Base-by-base conservation (phyloP, 1,140 invertebrate genomes). In the Bombus ignitus region DNA sequence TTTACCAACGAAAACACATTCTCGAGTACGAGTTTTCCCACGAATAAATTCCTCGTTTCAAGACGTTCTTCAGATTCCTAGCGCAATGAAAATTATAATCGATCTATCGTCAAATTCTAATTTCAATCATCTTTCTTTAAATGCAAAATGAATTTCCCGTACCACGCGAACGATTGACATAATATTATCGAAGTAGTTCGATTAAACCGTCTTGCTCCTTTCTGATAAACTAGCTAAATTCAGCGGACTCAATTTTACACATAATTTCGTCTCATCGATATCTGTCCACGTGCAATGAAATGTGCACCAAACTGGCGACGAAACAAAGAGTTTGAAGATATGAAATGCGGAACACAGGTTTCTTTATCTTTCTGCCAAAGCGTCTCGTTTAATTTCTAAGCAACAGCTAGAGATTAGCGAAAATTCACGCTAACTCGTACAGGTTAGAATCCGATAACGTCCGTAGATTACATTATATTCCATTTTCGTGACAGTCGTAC, bases 271-370 rank as follows among this genome's bases (percentile, higher is more conserved):
- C 47, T 3, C 1, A 1, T 83, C 28, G 9, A 25, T 2, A 37
- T 39, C 42, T 39, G 4, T 1, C 22, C 12, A 1, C 2, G 35
- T 35, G 35, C 35, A 35, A 35, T 35, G 44, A 71, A 53, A 85
- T 73, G 53, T 9, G 2, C 68, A 53, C 2, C 65, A n/a, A 42
- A 13, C 42, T 37, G 2, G 5, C 22, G 25, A 28, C n/a, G 18
- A 44, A n/a, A n/a, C 32, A 37, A 44, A 44, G 39, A 25, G 13
- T 65, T 37, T 5, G 42, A 42, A 73, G 62, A 77, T 53, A 85
- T 85, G 83, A 85, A 65, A 81, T 35, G 68, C 68, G 25, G 22
- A 39, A 39, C 65, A 28, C 81, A 86, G 72, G 72, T 83, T 77
- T 18, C 9, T 72, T 28, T 2, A 42, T 39, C 47, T 1, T 22